These are phyloP conservation scores for Euzetes globulus DNA, from an alignment of 2,888 invertebrate genomes.

Conservation along the genomic window DNA sequence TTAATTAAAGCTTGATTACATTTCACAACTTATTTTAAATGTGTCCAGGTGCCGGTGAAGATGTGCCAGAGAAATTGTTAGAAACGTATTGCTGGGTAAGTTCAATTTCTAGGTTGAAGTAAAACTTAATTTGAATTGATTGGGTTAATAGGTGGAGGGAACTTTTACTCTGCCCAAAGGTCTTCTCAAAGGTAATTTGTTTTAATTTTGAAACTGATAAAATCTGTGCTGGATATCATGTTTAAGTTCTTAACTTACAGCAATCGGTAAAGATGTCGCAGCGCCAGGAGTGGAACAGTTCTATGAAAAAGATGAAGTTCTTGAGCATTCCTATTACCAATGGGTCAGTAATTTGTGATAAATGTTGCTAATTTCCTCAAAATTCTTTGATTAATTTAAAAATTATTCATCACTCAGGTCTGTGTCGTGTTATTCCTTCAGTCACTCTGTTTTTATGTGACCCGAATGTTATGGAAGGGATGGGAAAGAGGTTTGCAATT, in stretches of 20 bases:
- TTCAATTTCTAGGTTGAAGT: not conserved
- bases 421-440: conserved; percentile 43
- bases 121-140: not conserved
- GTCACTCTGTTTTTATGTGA: conserved; percentile 42
- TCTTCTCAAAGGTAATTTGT: conserved; percentile 28
- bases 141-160: conserved; percentile 58
- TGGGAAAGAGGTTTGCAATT: conserved; percentile 38
- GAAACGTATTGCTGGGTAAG: conserved; percentile 74
- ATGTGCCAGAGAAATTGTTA: conserved; percentile 69
- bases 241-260: not conserved
- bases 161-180: conserved; percentile 71
- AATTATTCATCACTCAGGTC: conserved; percentile 27
- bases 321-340: conserved; percentile 43
- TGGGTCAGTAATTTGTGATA: conserved; percentile 38
- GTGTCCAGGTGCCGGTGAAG: conserved; percentile 49
- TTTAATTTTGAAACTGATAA: no score
- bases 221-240: not conserved
- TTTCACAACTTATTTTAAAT: not conserved
- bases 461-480: conserved; percentile 42
- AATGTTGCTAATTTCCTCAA: not conserved
- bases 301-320: conserved; percentile 44
- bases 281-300: conserved; percentile 53
- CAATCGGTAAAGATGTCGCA: conserved; percentile 45
- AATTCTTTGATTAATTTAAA: not conserved
- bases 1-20: not conserved